Base-by-base conservation (phyloP, 1,140 invertebrate genomes). In the Teleopsis dalmanni region DNA sequence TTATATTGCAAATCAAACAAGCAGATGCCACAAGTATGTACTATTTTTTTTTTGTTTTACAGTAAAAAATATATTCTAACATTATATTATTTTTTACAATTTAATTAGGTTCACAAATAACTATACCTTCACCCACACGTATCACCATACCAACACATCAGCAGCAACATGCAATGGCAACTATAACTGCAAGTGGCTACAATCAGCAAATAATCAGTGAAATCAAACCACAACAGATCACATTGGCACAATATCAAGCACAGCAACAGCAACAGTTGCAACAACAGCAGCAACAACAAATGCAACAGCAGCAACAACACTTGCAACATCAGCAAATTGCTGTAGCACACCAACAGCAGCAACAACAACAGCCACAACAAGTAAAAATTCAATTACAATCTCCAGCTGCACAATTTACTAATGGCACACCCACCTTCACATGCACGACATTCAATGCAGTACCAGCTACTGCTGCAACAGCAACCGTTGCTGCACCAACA, bases 191-290 rank as follows among this genome's bases (percentile, higher is more conserved):
- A 5, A 59, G 60, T 16, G 55, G 61, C 33, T 68, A 67, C 47
- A 68, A 67, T 46, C 65, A 68, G 46, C 65, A 68, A 47, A 68
- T 68, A 35, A 68, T 68, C 34, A 67, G 65, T 40, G 65, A 68
- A 37, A 68, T 68, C 14, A 68, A 68, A 47, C 64, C 65, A 2
- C 65, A 67, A 45, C 65, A 68, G 49, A 68, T 68, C n/a, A 67
- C 64, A 2, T 38, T 68, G 35, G 64, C 64, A 8, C 65, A 68
- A 35, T 68, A 68, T 33, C 65, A 68, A 54, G 64, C 65, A 7
- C 64, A 67, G 38, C 64, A 67, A 53, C 57, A 63, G 23, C 59
- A 63, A 27, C 63, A 62, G 57, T 56, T 0, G 53, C 57, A 10
- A 58, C 61, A 0, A 54, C 59, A 11, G 53, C 56, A 63, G 26